Conservation (phyloP, 2,797 vertebrate species). For the Dipus sagitta region DNA sequence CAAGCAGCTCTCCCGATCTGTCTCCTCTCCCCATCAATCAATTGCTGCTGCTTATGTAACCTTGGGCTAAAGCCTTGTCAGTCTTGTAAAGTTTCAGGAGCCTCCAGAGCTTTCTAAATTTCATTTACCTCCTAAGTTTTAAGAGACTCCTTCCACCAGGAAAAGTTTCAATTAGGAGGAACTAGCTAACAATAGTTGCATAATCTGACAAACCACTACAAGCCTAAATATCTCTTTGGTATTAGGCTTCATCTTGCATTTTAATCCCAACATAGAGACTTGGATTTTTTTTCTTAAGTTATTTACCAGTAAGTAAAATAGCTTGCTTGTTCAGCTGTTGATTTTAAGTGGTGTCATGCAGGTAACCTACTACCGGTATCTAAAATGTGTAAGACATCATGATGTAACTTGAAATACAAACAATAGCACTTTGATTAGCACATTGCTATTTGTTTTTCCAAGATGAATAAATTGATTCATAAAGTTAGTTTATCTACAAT, state of each 20-base stretch:
- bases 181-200: not conserved
- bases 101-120: not conserved
- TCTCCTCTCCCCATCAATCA: not conserved
- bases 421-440: not conserved
- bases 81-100: not conserved
- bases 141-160: not conserved
- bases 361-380: not conserved
- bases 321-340: not conserved
- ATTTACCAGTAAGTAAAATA: not conserved
- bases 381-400: not conserved
- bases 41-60: not conserved
- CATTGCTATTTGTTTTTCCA: constrained; percentile 11
- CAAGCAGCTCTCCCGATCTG: not conserved
- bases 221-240: not conserved
- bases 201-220: not conserved
- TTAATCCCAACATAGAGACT: not conserved
- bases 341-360: not conserved
- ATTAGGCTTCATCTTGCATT: not conserved
- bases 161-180: not conserved
- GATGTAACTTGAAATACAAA: not conserved
- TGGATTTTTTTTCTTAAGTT: not conserved
- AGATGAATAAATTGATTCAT: not conserved
- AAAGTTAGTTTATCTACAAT: not conserved
- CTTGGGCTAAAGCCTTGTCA: not conserved
- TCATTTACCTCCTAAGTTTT: not conserved